Percentiles rank a stretch among this genome's conserved stretches.
phyloP scores from a whole-genome alignment of 2,888 invertebrate species.

The Ceraclea dissimilis region DNA sequence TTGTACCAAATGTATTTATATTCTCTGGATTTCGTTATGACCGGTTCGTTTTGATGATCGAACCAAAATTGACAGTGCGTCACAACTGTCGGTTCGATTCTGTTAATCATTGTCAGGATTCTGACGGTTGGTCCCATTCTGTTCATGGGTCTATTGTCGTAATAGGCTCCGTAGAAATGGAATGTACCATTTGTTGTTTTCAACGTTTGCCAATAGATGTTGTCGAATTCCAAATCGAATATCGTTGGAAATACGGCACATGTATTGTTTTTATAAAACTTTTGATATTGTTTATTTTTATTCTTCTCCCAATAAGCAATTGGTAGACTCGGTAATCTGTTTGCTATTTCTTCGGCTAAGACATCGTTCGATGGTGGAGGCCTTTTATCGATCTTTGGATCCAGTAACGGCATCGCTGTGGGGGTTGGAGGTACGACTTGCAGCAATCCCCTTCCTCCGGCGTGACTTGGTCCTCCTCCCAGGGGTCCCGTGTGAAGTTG shows the following conservation, averaged over 20 bases:
- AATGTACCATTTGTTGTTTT: constrained; percentile 80
- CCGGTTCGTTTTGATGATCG: constrained; percentile 74
- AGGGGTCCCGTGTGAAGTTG: constrained; percentile 23
- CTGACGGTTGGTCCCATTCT: constrained; percentile 76
- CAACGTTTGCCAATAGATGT: constrained; percentile 87
- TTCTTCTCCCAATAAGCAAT: constrained; percentile 79
- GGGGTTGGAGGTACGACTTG: constrained; percentile 15
- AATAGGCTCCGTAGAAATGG: constrained; percentile 83
- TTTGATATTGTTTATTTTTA: constrained; percentile 63
- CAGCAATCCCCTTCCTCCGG: constrained; percentile 19
- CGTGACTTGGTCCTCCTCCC: constrained; percentile 11
- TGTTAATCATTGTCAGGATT: constrained; percentile 81
- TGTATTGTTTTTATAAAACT: constrained; percentile 56
- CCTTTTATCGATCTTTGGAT: constrained; percentile 20
- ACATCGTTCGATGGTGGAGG: constrained; percentile 56
- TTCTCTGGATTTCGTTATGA: constrained; percentile 73
- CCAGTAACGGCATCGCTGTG: constrained; percentile 10
- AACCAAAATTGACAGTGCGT: constrained; percentile 89
- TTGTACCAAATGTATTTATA: constrained; percentile 93
- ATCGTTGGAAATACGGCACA: constrained; percentile 83
- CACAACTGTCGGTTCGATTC: constrained; percentile 74
- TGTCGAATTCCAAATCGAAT: constrained; percentile 87
- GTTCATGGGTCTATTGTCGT: constrained; percentile 72
- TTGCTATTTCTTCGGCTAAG: constrained; percentile 69
- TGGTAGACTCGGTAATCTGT: constrained; percentile 74